phyloP scores from a whole-genome alignment of 2,113 vertebrate genomes.

The Zeus faber region DNA sequence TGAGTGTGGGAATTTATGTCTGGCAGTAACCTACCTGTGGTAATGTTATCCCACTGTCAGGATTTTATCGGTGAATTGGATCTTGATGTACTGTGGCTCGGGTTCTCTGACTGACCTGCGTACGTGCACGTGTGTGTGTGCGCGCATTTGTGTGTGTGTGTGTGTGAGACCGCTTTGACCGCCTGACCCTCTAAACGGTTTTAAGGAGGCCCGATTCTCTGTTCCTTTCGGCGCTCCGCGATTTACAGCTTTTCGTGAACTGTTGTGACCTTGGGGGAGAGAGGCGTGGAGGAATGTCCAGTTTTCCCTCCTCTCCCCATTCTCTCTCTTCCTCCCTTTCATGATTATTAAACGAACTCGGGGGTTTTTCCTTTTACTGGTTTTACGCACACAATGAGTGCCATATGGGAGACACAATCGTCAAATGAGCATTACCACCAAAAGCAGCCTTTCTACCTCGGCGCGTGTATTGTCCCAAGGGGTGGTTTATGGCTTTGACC shows the following conservation, averaged over 20 bases:
- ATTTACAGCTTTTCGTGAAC: constrained; percentile 35
- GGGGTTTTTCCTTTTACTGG: constrained; percentile 31
- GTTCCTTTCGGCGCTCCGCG: constrained; percentile 2
- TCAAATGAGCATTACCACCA: constrained; percentile 28
- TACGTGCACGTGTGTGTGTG: not conserved
- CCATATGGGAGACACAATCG: constrained; percentile 23
- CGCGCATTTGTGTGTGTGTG: not conserved
- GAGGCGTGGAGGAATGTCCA: constrained; percentile 27
- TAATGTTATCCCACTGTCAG: constrained; percentile 20
- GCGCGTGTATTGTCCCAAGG: constrained; percentile 33
- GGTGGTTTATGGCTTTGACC: constrained; percentile 34
- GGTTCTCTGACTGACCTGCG: not conserved
- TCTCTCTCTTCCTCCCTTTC: not conserved
- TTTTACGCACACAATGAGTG: constrained; percentile 39
- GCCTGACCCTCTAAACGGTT: not conserved
- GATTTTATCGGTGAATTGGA: constrained; percentile 22
- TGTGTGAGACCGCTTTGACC: constrained; percentile 11
- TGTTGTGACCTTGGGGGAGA: constrained; percentile 25
- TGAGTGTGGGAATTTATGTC: constrained; percentile 31
- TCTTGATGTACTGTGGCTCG: constrained; percentile 6
- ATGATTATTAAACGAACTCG: constrained; percentile 9
- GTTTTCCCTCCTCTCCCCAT: constrained; percentile 10
- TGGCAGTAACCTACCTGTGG: constrained; percentile 28
- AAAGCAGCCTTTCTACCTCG: constrained; percentile 32
- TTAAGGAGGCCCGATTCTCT: constrained; percentile 4